Conservation (phyloP, 2,113 vertebrate species). For the Vombatus ursinus region DNA sequence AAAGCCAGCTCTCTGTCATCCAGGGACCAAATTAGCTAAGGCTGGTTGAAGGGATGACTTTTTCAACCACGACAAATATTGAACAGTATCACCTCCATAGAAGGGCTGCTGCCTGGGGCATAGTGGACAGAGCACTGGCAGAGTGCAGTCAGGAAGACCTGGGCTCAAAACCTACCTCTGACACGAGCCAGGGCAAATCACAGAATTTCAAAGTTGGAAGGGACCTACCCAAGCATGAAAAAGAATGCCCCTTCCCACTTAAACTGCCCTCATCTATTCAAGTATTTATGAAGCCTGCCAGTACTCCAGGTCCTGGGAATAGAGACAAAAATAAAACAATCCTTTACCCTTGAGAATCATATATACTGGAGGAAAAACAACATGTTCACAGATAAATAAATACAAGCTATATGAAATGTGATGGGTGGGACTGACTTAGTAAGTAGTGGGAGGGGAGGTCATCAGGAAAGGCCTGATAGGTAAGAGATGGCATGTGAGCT, state of each 20-base stretch:
- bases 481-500: no score
- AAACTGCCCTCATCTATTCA: background rate
- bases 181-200: background rate
- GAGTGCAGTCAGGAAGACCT: background rate
- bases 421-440: background rate
- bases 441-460: background rate
- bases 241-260: background rate
- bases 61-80: no score
- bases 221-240: background rate
- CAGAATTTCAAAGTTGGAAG: background rate
- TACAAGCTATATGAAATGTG: background rate
- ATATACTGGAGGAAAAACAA: background rate
- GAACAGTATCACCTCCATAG: no score
- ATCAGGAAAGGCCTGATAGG: background rate
- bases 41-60: no score
- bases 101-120: no score
- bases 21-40: no score
- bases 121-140: background rate
- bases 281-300: background rate
- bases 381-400: background rate
- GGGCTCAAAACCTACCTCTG: background rate
- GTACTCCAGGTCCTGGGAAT: background rate
- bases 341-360: background rate
- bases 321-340: background rate
- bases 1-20: background rate